A percentile compares a stretch with the other conserved stretches of the same genome.
phyloP scores from a whole-genome alignment of 2,888 invertebrate species.

The Plagodis dolabraria region DNA sequence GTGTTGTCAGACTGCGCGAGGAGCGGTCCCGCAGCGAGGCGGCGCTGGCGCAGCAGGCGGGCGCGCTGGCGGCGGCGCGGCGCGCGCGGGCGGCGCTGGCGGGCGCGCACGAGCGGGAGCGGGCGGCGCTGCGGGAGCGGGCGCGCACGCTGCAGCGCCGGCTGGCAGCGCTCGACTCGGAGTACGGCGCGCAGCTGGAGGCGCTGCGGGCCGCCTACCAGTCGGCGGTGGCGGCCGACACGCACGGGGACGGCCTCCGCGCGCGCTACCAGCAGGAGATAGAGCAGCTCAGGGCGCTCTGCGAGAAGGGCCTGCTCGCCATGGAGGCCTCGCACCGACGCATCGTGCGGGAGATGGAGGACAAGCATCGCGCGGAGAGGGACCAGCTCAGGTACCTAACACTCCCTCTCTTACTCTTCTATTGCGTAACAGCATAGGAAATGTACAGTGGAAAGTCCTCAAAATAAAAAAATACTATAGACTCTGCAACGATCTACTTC shows the following conservation, averaged over 20 bases:
- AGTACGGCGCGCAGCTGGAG: constrained; percentile 93
- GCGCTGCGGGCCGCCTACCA: constrained; percentile 91
- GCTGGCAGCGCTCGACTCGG: constrained; percentile 90
- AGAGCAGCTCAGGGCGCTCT: constrained; percentile 93
- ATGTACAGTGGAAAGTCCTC: no score
- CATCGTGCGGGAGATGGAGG: constrained; percentile 94
- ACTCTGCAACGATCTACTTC: no score
- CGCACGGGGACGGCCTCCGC: constrained; percentile 87
- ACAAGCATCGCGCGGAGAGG: constrained; percentile 93
- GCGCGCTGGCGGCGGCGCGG: constrained; percentile 73
- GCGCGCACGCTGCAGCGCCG: constrained; percentile 89
- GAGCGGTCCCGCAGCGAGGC: constrained; percentile 72
- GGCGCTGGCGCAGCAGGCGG: constrained; percentile 73
- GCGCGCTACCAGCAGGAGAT: constrained; percentile 93
- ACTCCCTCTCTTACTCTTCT: neutral
- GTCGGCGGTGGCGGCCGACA: constrained; percentile 83
- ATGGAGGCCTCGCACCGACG: constrained; percentile 96
- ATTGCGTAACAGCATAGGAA: no score
- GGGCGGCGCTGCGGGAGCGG: constrained; percentile 87
- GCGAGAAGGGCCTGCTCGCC: constrained; percentile 95
- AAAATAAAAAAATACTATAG: no score
- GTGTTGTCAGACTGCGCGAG: constrained; percentile 60
- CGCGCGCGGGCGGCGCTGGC: constrained; percentile 74
- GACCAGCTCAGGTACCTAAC: constrained; percentile 85
- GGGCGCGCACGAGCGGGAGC: constrained; percentile 83